Base-by-base conservation (phyloP, 2,888 invertebrate genomes). In the Entomobrya multifasciata region DNA sequence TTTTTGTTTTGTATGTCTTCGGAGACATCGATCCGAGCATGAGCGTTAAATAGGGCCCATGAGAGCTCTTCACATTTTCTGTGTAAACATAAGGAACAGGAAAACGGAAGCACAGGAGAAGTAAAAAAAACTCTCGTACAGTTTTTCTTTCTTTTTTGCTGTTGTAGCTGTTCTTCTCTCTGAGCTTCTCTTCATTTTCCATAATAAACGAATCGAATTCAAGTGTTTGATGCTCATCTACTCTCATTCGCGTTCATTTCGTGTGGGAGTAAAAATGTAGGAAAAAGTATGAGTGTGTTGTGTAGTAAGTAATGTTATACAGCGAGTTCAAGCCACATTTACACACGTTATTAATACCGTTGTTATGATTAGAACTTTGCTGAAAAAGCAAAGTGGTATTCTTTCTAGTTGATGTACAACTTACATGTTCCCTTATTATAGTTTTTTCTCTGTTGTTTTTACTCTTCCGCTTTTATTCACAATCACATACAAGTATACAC, bases 11-110 rank as follows among this genome's bases (percentile, higher is more conserved):
- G 49, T 77, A 83, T 89, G 88, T 89, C 90, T 90, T 86, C 88
- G 84, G 78, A 85, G 85, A 85, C 85, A 90, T 90, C 90, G 90
- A 90, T 90, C 90, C 89, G 90, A 89, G 90, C 90, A 90, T 90
- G 90, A 90, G 90, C 90, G 90, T 90, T 90, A 90, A 90, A 90
- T 88, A 78, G 78, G 85, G 85, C 85, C 85, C 85, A 60, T 27
- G 85, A 85, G 83, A 87, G 77, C 82, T 86, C 81, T 86, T 76
- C 80, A 82, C 81, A 72, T 49, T 55, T 62, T 80, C 60, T 78
- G 36, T 80, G 81, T 77, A 86, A 81, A 86, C 67, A 86, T 20
- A 85, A 6, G 41, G 74, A 80, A 60, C 47, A 82, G 44, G 72
- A 80, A 81, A 62, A 82, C 80, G 82, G 76, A 83, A 72, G 76